phyloP scores from a whole-genome alignment of 2,888 invertebrate species.

The Leptinotarsa tumamoca region DNA sequence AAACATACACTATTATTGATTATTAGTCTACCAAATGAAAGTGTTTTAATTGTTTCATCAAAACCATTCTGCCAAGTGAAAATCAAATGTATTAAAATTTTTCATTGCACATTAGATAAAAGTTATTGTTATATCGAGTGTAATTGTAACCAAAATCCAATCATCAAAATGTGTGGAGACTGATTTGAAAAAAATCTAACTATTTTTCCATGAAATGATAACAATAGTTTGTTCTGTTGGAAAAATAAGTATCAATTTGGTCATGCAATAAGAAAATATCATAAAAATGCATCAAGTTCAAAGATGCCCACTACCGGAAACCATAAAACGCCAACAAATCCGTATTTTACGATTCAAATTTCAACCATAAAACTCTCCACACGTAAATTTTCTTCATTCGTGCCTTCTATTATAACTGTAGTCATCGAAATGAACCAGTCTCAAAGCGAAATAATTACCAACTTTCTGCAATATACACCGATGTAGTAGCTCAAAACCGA shows the following conservation, averaged over 20 bases:
- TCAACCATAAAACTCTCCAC: background rate
- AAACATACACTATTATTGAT: no score
- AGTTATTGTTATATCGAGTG: no score
- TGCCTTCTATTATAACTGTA: background rate
- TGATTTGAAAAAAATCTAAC: no score
- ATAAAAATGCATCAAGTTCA: background rate
- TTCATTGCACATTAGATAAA: no score
- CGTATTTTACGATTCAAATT: background rate
- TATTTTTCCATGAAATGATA: no score
- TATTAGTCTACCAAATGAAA: no score
- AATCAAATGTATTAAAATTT: no score
- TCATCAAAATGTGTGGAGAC: no score
- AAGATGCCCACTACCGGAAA: background rate
- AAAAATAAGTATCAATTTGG: background rate
- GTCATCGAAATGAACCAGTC: background rate
- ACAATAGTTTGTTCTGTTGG: no score
- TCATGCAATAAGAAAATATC: background rate
- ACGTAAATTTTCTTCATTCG: background rate
- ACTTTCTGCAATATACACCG: background rate
- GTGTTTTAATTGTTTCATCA: no score
- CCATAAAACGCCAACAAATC: background rate
- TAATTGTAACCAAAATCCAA: no score
- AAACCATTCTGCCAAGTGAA: no score
- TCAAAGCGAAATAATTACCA: background rate
- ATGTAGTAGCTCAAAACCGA: slow-evolving; percentile 1